Evolutionary conservation across 2,113 vertebrate genomes (phyloP).

Genomic region (Microcebus ravelobensis): DNA sequence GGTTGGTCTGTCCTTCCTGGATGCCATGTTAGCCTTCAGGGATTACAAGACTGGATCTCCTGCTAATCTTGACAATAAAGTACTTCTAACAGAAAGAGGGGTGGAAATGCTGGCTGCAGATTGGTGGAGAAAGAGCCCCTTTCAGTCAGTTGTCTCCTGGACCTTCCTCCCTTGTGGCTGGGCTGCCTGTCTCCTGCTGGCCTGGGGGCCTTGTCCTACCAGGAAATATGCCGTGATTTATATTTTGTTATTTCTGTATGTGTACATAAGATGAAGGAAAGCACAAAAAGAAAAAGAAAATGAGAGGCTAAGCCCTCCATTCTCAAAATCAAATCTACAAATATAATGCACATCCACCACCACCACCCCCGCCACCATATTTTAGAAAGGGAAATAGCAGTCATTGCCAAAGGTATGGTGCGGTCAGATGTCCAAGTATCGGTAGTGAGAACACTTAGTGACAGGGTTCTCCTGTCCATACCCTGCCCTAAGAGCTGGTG

Average conservation of each 20-base stretch:
- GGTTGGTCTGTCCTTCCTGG: conserved; percentile 38
- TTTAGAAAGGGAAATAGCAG: neutral
- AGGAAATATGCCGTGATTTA: neutral
- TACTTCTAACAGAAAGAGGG: conserved; percentile 25
- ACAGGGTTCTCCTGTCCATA: rapidly evolving
- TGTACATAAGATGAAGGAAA: neutral
- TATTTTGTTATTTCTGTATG: neutral
- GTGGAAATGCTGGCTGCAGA: conserved; percentile 23
- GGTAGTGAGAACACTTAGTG: no score
- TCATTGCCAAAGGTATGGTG: no score
- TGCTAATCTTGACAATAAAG: neutral
- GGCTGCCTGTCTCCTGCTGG: neutral
- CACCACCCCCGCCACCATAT: neutral
- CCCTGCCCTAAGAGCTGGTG: no score
- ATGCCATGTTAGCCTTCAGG: neutral
- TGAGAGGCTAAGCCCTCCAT: neutral
- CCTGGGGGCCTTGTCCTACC: neutral
- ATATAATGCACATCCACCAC: no score
- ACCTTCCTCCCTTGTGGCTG: rapidly evolving
- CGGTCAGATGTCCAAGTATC: neutral
- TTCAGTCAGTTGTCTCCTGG: neutral
- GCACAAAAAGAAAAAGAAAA: neutral
- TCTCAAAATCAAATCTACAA: neutral
- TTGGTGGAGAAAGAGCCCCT: conserved; percentile 11
- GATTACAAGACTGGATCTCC: conserved; percentile 42